Base-by-base conservation (phyloP, 2,113 vertebrate genomes). In the Thalassarche chlororhynchos region DNA sequence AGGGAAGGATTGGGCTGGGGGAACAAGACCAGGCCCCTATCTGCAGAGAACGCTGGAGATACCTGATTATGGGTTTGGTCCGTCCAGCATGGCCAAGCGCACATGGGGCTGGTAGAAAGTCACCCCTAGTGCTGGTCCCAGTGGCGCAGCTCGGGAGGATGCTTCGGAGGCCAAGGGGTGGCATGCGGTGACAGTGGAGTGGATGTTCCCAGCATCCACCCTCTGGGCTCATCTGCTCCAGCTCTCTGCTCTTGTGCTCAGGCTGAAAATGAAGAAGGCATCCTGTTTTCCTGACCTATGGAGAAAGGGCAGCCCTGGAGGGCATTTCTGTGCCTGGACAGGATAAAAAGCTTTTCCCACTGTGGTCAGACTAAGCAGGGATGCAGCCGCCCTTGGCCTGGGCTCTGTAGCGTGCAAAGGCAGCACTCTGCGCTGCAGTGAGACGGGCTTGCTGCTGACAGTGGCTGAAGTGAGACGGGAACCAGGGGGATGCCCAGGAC, bases 401-500 rank as follows among this genome's bases (percentile, higher is more conserved):
- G 51, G 66, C 26, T 66, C 61, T 54, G 36, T 3, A 36, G 40
- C 1, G 6, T 49, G 58, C 42, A 12, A 64, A 65, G 61, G 78
- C 61, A 93, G 61, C 2, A 3, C 24, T 49, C 54, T 52, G 40
- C 5, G 3, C 14, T 57, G 71, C 14, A 21, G 32, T 15, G 32
- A 76, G 38, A 55, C 0, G 0, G 10, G 14, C 71, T 80, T 6
- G 0, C 75, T 77, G 62, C 62, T 88, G 42, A 3, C 3, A 8
- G 25, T 38, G n/a, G 12, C 49, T 61, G 71, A 65, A 58, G 42
- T 5, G 31, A 70, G 40, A 52, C 1, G 3, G 47, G 44, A 95
- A 40, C n/a, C 47, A 91, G 47, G 5, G 14, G 68, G n/a, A 14
- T 66, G 68, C 46, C 36, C 36, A 61, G 54, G 58, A 58, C 42